phyloP scores from a whole-genome alignment of 2,113 vertebrate species.

The Meles meles region DNA sequence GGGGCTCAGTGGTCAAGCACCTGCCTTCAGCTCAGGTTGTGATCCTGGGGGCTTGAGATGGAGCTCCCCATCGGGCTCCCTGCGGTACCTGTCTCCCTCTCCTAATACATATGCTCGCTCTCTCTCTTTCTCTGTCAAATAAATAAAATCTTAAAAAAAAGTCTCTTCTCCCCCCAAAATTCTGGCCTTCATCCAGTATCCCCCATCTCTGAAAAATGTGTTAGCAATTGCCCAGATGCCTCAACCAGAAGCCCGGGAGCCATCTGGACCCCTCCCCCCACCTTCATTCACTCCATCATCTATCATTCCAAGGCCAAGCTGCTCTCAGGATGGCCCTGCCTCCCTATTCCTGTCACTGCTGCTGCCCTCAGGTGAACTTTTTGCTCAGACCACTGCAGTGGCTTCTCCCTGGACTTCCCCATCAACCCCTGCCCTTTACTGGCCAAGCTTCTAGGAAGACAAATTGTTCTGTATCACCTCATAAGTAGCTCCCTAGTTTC shows the following conservation, averaged over 20 bases:
- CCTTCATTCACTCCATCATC: accelerated
- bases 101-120: no score
- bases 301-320: background rate
- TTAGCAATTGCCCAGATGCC: background rate
- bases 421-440: no score
- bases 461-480: background rate
- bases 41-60: background rate
- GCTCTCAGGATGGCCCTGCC: background rate
- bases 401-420: background rate
- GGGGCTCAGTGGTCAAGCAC: background rate
- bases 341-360: background rate
- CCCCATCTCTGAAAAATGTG: background rate
- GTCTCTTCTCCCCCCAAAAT: background rate
- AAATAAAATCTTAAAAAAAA: background rate
- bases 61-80: background rate
- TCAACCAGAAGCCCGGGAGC: background rate
- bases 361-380: background rate
- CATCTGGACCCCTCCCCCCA: background rate
- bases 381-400: background rate
- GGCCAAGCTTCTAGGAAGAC: background rate
- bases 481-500: background rate
- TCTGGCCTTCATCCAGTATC: background rate
- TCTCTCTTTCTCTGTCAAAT: background rate
- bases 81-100: background rate
- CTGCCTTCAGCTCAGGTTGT: background rate